Evolutionary conservation across 2,797 vertebrate species (phyloP), one percentile per base, ranked within the genome.

Genomic region (Thunnus albacares): DNA sequence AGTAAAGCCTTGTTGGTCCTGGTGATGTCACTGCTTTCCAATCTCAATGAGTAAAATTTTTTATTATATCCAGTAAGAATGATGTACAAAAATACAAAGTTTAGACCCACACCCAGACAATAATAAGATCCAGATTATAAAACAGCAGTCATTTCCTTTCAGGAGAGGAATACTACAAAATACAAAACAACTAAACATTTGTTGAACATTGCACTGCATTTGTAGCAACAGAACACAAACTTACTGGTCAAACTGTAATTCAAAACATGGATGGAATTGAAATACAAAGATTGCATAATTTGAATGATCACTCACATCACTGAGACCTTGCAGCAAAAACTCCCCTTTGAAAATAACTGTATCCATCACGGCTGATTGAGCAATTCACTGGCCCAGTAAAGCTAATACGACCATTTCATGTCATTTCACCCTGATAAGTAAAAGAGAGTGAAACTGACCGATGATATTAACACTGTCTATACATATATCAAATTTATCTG

Each of bases 331-430:
- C 43, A 72, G 82, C 65, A 22, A 28, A 28, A 67, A 49, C 18
- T 38, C 52, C 57, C 17, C 15, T 6, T 18, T 20, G 53, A 20
- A 52, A 22, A 49, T 8, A 60, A 52, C 35, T 64, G 35, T n/a
- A 41, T 52, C 49, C 63, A 70, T 17, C 77, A 67, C 1, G 60
- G 52, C 3, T 65, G 72, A 75, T 38, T 68, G 73, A 77, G 41
- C 76, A 80, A 81, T 82, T 57, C 26, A 67, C 71, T 77, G 70
- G 33, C 70, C 77, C 57, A 61, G 63, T 67, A 41, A 67, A 56
- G 45, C 30, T n/a, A 61, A 33, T 35, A 14, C 49, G 12, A 78
- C 33, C 14, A 78, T 33, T 68, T 66, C 0, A 71, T 61, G 28
- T 63, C 49, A 41, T 13, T n/a, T 53, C 58, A 35, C 9, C 6